phyloP scores from a whole-genome alignment of 2,888 invertebrate genomes.

The Hemicrepidius hirtus region DNA sequence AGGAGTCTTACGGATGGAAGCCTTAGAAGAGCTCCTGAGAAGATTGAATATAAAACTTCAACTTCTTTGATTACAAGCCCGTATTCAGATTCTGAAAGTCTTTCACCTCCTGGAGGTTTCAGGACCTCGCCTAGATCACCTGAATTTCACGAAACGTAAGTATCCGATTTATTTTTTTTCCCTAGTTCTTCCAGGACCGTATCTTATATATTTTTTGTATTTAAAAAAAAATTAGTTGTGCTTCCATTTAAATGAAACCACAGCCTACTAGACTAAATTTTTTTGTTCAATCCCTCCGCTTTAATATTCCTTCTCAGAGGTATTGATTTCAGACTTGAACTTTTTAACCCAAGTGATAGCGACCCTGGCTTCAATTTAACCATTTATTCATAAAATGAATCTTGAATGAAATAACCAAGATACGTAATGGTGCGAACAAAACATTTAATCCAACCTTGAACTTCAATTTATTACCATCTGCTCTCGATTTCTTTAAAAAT shows the following conservation, averaged over 20 bases:
- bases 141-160: constrained; percentile 74
- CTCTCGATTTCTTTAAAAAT: constrained; percentile 12
- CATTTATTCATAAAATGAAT: constrained; percentile 9
- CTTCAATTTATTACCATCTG: constrained; percentile 57
- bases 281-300: no score
- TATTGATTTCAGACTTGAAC: no score
- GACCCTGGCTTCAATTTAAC: neutral
- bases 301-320: no score
- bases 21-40: constrained; percentile 65
- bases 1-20: constrained; percentile 70
- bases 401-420: constrained; percentile 10
- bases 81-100: constrained; percentile 70
- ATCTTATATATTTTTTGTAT: no score
- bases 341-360: neutral
- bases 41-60: constrained; percentile 61
- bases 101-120: constrained; percentile 70
- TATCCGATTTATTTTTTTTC: constrained; percentile 53
- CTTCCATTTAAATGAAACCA: no score
- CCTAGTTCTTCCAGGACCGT: neutral
- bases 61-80: constrained; percentile 65
- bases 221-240: no score
- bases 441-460: constrained; percentile 51
- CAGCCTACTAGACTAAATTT: no score
- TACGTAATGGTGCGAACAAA: constrained; percentile 19
- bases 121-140: constrained; percentile 67